These are phyloP conservation scores for Drosophila triauraria DNA, from an alignment of 1,140 invertebrate genomes.

Conservation along the genomic window DNA sequence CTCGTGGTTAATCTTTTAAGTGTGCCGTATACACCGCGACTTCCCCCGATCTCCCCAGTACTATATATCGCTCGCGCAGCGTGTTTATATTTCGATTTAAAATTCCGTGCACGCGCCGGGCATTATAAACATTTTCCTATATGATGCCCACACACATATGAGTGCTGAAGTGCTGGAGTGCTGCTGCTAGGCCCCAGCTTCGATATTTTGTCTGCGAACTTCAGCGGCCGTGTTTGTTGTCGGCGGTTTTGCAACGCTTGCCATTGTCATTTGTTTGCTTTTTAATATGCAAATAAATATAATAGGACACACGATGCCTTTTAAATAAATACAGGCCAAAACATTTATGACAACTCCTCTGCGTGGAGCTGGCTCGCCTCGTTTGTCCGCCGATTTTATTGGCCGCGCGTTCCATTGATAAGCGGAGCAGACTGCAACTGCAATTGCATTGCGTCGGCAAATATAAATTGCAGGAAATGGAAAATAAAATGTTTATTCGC, in stretches of 20 bases:
- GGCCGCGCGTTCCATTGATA: slow-evolving; percentile 54
- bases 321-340: slow-evolving; percentile 70
- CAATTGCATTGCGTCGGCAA: slow-evolving; percentile 59
- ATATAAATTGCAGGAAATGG: slow-evolving; percentile 78
- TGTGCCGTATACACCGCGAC: slow-evolving; percentile 48
- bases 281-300: slow-evolving; percentile 81
- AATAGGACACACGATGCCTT: slow-evolving; percentile 49
- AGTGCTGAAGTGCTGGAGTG: not conserved
- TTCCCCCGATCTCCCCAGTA: not conserved
- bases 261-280: slow-evolving; percentile 61
- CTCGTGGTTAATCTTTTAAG: slow-evolving; percentile 80
- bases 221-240: slow-evolving; percentile 52
- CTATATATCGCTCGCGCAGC: slow-evolving; percentile 12
- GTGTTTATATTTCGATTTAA: slow-evolving; percentile 76
- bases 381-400: slow-evolving; percentile 27
- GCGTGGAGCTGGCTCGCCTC: not conserved
- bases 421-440: slow-evolving; percentile 49
- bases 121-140: slow-evolving; percentile 70
- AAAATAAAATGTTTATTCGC: slow-evolving; percentile 77
- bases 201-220: slow-evolving; percentile 18
- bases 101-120: slow-evolving; percentile 74
- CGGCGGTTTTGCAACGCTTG: slow-evolving; percentile 47
- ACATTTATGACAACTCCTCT: slow-evolving; percentile 60
- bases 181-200: slow-evolving; percentile 3
- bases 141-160: slow-evolving; percentile 41